These are phyloP conservation scores for Oeneis ivallda DNA, from an alignment of 2,888 invertebrate genomes.

Conservation along the genomic window DNA sequence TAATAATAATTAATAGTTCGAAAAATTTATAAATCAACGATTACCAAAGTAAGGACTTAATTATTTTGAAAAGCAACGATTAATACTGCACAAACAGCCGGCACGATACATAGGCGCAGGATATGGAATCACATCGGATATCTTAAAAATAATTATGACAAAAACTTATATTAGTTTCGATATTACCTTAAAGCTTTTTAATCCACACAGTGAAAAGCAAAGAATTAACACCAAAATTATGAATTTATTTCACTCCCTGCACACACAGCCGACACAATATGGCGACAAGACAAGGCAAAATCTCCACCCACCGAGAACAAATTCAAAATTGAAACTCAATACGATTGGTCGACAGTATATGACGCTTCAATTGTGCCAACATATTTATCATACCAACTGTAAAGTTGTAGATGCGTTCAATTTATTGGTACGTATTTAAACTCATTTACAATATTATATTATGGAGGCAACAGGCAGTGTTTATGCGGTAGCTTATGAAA, in stretches of 20 bases:
- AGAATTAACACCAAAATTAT: constrained; percentile 71
- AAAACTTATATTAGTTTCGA: constrained; percentile 63
- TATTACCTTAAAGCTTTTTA: constrained; percentile 70
- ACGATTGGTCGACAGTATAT: constrained; percentile 62
- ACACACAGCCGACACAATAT: constrained; percentile 80
- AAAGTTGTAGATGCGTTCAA: constrained; percentile 18
- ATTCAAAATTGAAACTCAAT: constrained; percentile 70
- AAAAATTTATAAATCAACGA: background rate
- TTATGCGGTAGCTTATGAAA: no score
- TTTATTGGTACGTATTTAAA: background rate
- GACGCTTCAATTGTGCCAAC: constrained; percentile 72
- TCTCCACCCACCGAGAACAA: constrained; percentile 74
- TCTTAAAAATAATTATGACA: constrained; percentile 53
- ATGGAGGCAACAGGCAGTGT: no score
- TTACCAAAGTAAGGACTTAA: background rate
- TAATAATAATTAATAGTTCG: background rate
- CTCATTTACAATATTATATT: no score
- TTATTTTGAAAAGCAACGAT: constrained; percentile 35
- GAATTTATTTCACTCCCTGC: constrained; percentile 70
- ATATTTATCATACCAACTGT: constrained; percentile 36
- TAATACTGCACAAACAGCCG: constrained; percentile 36
- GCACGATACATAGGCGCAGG: constrained; percentile 20
- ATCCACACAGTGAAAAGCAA: constrained; percentile 68
- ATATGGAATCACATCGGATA: constrained; percentile 18
- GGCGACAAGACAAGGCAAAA: constrained; percentile 77